These are phyloP conservation scores for Callitettix versicolor DNA, from an alignment of 1,140 invertebrate genomes.

Conservation along the genomic window DNA sequence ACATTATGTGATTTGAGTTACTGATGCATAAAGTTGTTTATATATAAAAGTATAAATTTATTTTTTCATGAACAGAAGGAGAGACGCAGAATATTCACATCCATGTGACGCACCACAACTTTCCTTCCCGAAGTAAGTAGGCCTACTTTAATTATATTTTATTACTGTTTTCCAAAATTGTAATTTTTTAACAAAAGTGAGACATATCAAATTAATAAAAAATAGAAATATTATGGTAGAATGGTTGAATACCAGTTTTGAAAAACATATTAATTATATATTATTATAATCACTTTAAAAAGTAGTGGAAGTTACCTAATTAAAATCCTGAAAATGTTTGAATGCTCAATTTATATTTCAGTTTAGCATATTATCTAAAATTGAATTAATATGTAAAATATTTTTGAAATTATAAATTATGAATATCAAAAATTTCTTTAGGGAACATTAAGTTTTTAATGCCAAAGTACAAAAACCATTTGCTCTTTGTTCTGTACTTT, in stretches of 20 bases:
- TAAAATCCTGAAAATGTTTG: too few species aligned
- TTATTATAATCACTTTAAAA: not conserved
- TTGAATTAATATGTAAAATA: too few species aligned
- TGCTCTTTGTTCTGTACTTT: too few species aligned
- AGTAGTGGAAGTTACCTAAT: too few species aligned
- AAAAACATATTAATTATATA: not conserved
- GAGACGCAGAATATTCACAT: constrained; percentile 42
- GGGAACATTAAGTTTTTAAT: not conserved
- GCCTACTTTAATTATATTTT: too few species aligned
- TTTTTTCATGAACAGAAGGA: constrained; percentile 23
- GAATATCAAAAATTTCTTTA: not conserved
- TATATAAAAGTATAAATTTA: not conserved
- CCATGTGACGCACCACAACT: constrained; percentile 40
- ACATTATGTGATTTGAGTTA: too few species aligned
- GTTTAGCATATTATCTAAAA: too few species aligned
- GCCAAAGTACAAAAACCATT: not conserved
- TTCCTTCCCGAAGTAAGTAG: constrained; percentile 39
- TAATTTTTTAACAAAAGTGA: not conserved
- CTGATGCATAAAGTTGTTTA: too few species aligned
- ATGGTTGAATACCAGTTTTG: not conserved
- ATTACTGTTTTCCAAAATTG: too few species aligned
- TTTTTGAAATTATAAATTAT: too few species aligned
- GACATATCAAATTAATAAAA: not conserved
- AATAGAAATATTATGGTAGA: not conserved
- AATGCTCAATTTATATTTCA: too few species aligned